Evolutionary conservation across 2,797 vertebrate genomes (phyloP), one percentile per base, ranked within the genome.

Genomic region (Sphaeramia orbicularis): DNA sequence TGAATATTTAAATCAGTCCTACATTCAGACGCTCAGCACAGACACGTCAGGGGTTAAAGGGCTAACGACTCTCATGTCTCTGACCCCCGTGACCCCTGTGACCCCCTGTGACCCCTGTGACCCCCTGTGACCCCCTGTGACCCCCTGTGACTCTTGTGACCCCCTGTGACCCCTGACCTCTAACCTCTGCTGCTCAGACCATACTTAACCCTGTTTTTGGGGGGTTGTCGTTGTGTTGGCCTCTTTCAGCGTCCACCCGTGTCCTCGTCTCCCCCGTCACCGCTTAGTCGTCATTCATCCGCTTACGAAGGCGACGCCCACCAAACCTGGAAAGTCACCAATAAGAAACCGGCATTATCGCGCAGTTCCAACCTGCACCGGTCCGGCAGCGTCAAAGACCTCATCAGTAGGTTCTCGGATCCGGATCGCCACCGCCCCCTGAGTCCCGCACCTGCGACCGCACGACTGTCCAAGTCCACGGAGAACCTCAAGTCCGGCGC

Each of bases 321-420:
- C 8, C 76, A 69, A 50, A 44, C 55, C 53, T 50, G 54, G 65
- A 77, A n/a, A 45, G 36, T n/a, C 76, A 41, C 8, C 72, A 55
- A 50, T 3, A 80, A 52, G 53, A 76, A 61, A 51, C 14, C 73
- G 10, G 53, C 60, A 9, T 24, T 56, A 50, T 30, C 32, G 16
- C 14, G 38, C 10, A 37, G 51, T 11, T 69, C 81, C 15, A 82
- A 65, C 49, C 78, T 93, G 43, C 72, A 47, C 0, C 80, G 80
- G 49, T 53, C 81, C 0, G 52, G 84, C 48, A 93, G 91, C 15
- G 66, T 94, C 32, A 93, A 93, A 81, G 56, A 90, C 32, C 86
- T 95, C 65, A 91, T 94, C 65, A 54, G 14, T 62, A 91, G 69
- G 79, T 93, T 94, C 69, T 92, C 92, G 0, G 65, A 55, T 52